Base-by-base conservation (phyloP, 1,140 invertebrate genomes). In the Thereuonema tuberculata region DNA sequence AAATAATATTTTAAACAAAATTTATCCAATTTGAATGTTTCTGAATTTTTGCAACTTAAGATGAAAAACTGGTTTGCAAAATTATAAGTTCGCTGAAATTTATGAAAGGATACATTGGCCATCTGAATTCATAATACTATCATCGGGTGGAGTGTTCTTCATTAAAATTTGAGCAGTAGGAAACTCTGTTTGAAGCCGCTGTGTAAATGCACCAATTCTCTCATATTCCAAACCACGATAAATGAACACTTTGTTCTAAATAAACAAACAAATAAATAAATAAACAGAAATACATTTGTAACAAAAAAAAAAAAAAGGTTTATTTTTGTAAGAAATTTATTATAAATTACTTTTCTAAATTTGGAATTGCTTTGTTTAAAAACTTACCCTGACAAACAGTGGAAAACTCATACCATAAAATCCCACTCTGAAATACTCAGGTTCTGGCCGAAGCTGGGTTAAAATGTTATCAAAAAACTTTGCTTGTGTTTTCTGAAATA, bases 191-290 rank as follows among this genome's bases (percentile, higher is more conserved):
- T 93, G 89, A 50, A 98, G 74, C 43, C 95, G 80, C 67, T 94
- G 87, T 12, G 90, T 95, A 70, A 99, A 99, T 31, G 90, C 87
- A 58, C 85, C 86, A 65, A 98, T 89, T 63, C 90, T 82, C 74
- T 99, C 95, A 72, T 96, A 96, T 70, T 96, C 92, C 65, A 95
- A 77, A 0, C 95, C 94, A 59, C 95, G 83, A 75, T 97, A 98
- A 24, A 99, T 85, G 74, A 98, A 98, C 63, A 93, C 83, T 71
- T 93, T 93, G 68, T 95, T 95, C 87, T 95, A 74, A 20, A n/a
- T n/a, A 81, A 77, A 68, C 59, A 65, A 37, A 63, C 63, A 59
- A 56, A 62, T 56, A 56, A 54, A 20, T 54, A 23, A 50, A 21
- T n/a, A 21, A 56, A 5, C 27, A 56, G 21, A 15, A 24, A 31